Evolutionary conservation across 2,797 vertebrate genomes (phyloP).

Genomic region (Pantherophis alleghaniensis): DNA sequence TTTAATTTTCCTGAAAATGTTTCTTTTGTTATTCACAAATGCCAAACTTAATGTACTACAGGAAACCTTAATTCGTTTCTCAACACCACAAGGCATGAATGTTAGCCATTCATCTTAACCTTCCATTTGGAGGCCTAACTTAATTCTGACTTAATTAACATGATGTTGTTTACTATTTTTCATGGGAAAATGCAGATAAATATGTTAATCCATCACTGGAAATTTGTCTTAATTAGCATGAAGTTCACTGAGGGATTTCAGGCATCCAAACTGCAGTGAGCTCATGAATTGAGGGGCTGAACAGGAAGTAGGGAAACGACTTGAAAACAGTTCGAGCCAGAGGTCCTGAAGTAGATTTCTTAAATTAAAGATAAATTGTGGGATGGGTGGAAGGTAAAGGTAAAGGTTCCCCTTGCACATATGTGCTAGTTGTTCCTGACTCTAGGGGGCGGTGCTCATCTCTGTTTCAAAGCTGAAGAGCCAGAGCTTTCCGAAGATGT

Average conservation of each 20-base stretch:
- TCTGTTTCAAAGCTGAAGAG: too few species aligned
- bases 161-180: slow-evolving; percentile 52
- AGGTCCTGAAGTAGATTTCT: neutral
- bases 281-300: neutral
- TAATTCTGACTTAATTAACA: slow-evolving; percentile 62
- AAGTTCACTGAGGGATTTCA: slow-evolving; percentile 26
- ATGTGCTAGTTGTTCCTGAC: too few species aligned
- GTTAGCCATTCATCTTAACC: slow-evolving; percentile 53
- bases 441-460: too few species aligned
- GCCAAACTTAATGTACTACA: slow-evolving; percentile 2
- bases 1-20: slow-evolving; percentile 24
- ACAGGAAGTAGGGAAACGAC: slow-evolving; percentile 1
- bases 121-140: slow-evolving; percentile 49
- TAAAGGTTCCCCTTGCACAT: too few species aligned
- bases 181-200: slow-evolving; percentile 55
- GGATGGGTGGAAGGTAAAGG: neutral
- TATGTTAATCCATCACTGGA: slow-evolving; percentile 46
- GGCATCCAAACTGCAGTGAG: slow-evolving; percentile 26
- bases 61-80: slow-evolving; percentile 17
- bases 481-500: too few species aligned
- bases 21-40: slow-evolving; percentile 20
- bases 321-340: neutral
- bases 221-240: slow-evolving; percentile 57
- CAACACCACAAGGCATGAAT: slow-evolving; percentile 17
- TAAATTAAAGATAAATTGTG: slow-evolving; percentile 23